Conservation (phyloP, 2,113 vertebrate species). For the Rynchops niger region DNA sequence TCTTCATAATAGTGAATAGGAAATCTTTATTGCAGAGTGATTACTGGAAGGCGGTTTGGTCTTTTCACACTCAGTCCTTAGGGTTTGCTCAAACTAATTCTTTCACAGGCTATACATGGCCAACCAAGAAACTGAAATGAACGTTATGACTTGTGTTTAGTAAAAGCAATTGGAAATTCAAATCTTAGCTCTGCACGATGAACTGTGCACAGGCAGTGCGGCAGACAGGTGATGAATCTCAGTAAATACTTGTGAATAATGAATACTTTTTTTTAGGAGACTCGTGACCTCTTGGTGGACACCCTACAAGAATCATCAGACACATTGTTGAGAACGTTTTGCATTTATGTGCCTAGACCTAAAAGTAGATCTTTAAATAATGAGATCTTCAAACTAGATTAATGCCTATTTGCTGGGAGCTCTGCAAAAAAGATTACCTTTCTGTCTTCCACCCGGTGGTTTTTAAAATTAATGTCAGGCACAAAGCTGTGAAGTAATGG, state of each 20-base stretch:
- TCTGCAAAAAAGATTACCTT: not conserved
- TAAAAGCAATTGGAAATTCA: conserved; percentile 10
- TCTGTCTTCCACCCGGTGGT: not conserved
- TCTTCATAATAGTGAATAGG: not conserved
- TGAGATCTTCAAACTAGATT: conserved; percentile 25
- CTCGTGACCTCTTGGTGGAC: not conserved
- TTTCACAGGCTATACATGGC: not conserved
- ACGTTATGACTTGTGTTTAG: not conserved
- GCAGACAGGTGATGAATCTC: not conserved
- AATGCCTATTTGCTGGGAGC: conserved; percentile 17
- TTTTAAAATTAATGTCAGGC: not conserved
- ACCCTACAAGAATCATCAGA: not conserved
- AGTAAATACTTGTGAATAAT: not conserved
- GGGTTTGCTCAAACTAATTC: not conserved
- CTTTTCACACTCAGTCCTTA: not conserved
- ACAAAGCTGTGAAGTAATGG: not conserved
- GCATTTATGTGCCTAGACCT: not conserved
- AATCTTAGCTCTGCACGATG: not conserved
- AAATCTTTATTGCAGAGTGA: not conserved
- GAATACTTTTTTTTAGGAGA: not conserved
- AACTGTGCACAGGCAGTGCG: accelerated
- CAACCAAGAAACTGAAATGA: not conserved
- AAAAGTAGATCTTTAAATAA: conserved; percentile 31
- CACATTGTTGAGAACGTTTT: not conserved
- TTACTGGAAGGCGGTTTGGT: not conserved